These are phyloP conservation scores for Bombus ignitus DNA, from an alignment of 1,140 invertebrate species.

Conservation along the genomic window DNA sequence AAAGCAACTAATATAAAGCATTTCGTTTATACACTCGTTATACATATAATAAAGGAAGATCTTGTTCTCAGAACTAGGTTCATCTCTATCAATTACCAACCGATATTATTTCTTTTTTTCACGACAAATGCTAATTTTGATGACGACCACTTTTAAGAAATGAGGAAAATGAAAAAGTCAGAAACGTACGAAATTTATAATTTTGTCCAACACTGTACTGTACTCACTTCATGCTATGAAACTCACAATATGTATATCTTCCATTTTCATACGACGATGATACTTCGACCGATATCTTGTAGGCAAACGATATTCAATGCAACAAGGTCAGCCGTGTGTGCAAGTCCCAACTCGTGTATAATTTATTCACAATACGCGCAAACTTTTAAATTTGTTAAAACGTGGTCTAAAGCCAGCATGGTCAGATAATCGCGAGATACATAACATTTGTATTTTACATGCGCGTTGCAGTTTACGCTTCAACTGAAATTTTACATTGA, in stretches of 20 bases:
- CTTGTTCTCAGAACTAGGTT: neutral
- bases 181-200: neutral
- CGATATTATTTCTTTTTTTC: no score
- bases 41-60: neutral
- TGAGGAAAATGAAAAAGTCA: no score
- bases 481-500: neutral
- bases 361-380: constrained; percentile 4
- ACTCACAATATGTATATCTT: neutral
- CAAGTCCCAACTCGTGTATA: neutral
- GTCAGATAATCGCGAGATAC: constrained; percentile 15
- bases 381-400: constrained; percentile 14
- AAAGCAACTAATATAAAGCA: neutral
- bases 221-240: neutral
- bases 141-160: no score
- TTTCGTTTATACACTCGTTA: neutral
- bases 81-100: no score
- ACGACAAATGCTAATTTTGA: no score
- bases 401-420: neutral
- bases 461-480: neutral
- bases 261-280: neutral
- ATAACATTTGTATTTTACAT: constrained; percentile 18
- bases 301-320: neutral
- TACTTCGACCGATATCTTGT: neutral
- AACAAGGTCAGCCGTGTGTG: neutral
- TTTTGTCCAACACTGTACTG: neutral